Conservation (phyloP, 2,888 invertebrate genomes). For the Troglohyphantes excavatus region DNA sequence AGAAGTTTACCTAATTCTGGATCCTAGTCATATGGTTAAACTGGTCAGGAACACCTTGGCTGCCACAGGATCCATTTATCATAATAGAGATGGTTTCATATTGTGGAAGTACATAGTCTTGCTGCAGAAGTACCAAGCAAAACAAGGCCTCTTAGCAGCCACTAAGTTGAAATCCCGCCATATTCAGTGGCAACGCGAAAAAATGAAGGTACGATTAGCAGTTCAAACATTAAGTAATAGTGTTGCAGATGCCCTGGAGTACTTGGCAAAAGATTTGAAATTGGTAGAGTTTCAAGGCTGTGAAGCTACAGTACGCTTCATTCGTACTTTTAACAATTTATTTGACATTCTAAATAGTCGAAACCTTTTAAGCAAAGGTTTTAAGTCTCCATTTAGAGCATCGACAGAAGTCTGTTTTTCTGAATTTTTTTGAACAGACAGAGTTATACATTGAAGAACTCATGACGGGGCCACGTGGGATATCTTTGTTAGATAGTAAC, state of each 20-base stretch:
- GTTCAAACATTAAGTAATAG: constrained; percentile 18
- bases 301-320: constrained; percentile 18
- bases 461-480: background rate
- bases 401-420: background rate
- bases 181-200: constrained; percentile 6
- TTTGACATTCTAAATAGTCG: constrained; percentile 25
- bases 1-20: constrained; percentile 3
- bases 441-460: constrained; percentile 6
- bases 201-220: constrained; percentile 56
- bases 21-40: constrained; percentile 42
- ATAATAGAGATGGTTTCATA: background rate
- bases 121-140: constrained; percentile 20
- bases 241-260: constrained; percentile 52
- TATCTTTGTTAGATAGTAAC: background rate
- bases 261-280: constrained; percentile 8
- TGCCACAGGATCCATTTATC: background rate
- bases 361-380: background rate
- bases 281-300: constrained; percentile 3
- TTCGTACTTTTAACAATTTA: background rate
- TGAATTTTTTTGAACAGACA: background rate
- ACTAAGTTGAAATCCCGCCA: constrained; percentile 31
- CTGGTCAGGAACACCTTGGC: constrained; percentile 27
- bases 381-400: constrained; percentile 4
- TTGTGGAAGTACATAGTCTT: constrained; percentile 6
- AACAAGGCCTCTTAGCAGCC: constrained; percentile 24